Evolutionary conservation across 1,140 invertebrate species (phyloP).

Genomic region (Apis cerana): DNA sequence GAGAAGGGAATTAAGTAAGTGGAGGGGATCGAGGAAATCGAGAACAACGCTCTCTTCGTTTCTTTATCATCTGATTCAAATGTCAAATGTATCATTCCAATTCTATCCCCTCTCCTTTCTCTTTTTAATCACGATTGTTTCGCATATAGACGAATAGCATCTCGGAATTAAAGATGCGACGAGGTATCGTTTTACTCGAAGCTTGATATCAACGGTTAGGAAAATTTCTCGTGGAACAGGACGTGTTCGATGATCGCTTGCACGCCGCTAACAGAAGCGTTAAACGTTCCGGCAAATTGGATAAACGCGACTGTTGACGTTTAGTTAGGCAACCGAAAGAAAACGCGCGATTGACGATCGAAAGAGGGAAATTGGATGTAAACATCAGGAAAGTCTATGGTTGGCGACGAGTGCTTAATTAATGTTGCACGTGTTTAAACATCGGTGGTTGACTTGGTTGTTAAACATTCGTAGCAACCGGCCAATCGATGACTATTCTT

Average conservation of each 20-base stretch:
- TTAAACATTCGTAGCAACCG: not conserved
- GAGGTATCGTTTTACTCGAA: too few species aligned
- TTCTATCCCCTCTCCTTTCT: not conserved
- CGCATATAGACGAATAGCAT: too few species aligned
- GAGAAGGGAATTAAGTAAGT: conserved; percentile 62
- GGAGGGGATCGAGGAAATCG: conserved; percentile 20
- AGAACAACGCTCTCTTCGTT: conserved; percentile 27
- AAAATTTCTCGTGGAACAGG: not conserved
- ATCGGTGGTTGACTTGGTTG: not conserved
- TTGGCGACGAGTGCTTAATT: conserved; percentile 9
- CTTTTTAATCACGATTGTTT: not conserved
- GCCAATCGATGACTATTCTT: not conserved
- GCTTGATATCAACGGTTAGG: too few species aligned
- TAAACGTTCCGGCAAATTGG: not conserved
- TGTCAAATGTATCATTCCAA: conserved; percentile 45
- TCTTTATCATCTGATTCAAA: conserved; percentile 30
- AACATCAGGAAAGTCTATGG: conserved; percentile 7
- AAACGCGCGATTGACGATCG: not conserved
- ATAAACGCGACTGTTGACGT: conserved; percentile 30
- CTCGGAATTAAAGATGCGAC: too few species aligned
- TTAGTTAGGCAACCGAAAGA: conserved; percentile 24
- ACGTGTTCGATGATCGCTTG: not conserved
- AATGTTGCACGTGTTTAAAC: conserved; percentile 17
- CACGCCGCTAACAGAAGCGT: not conserved
- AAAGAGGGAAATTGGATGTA: conserved; percentile 29